Base-by-base conservation (phyloP, 2,888 invertebrate genomes). In the Apamea epomidion region DNA sequence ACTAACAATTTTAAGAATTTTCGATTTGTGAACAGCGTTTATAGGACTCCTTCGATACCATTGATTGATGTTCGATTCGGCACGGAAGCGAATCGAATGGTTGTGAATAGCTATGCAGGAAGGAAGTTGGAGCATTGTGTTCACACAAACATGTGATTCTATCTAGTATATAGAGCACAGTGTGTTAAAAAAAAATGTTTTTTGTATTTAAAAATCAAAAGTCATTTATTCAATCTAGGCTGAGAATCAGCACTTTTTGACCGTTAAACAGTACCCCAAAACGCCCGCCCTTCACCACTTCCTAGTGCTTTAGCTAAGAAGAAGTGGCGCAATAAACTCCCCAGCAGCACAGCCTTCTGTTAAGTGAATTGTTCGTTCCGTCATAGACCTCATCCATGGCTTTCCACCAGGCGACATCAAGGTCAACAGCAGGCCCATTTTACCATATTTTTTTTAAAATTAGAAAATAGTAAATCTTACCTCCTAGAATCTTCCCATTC, bases 401-500 rank as follows among this genome's bases (percentile, higher is more conserved):
- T 48, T 48, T 48, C 48, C 8, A 45, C 45, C 45, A 45, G 45
- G 45, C 45, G 0, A 45, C 1, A 45, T 45, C 45, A 2, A 45
- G 45, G 45, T 12, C 45, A 45, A 45, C 10, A 45, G 1, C 45
- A 2, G 1, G 45, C 42, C 6, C 42, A 42, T 42, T 42, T 42
- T 32, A 32, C 32, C 32, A 32, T 32, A 32, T 32, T 32, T 32
- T 32, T 32, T 32, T 32, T 32, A 2, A 32, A 32, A 32, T 32
- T 37, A 12, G 0, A 37, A 25, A 25, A 25, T 65, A 25, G 0
- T 25, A 37, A 58, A 60, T 84, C 94, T 94, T 80, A 96, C 96
- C 94, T 68, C 18, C 62, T 88, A 86, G 81, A 72, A 94, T 69
- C 78, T 94, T 95, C 75, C 92, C 91, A 73, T 89, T 92, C 58